A percentile compares a stretch with the other conserved stretches of the same genome.
Conservation (phyloP, 2,797 vertebrate genomes). For the Periophthalmus magnuspinnatus region DNA sequence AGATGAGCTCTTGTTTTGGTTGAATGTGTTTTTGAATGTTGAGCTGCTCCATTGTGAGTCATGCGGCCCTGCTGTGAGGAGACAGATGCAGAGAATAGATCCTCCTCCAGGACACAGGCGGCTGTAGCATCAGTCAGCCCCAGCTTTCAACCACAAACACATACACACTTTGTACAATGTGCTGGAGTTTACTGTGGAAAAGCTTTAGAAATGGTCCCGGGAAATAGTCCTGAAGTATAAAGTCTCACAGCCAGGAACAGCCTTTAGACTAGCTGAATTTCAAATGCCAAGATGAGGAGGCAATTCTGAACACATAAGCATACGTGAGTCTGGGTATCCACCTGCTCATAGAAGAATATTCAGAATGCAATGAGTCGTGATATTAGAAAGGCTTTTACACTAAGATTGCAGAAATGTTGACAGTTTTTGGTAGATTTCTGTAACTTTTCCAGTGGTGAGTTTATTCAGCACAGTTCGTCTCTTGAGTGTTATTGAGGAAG, state of each 20-base stretch:
- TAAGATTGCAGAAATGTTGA: background rate
- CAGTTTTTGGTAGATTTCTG: too few relatives aligned
- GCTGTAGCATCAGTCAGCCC: background rate
- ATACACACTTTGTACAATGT: background rate
- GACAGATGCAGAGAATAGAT: slow-evolving; percentile 13
- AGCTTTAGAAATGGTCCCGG: slow-evolving; percentile 16
- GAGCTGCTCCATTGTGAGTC: background rate
- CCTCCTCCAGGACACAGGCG: slow-evolving; percentile 8
- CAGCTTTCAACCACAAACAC: background rate
- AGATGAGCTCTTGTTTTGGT: background rate
- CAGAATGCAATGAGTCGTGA: background rate
- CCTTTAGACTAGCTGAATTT: background rate
- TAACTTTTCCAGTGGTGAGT: too few relatives aligned
- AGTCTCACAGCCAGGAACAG: background rate
- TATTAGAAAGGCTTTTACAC: background rate
- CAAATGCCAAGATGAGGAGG: background rate
- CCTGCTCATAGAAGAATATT: background rate
- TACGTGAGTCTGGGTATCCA: background rate
- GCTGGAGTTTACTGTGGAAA: slow-evolving; percentile 15
- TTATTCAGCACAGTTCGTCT: too few relatives aligned
- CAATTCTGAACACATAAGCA: background rate
- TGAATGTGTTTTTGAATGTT: slow-evolving; percentile 2
- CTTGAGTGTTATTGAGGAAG: too few relatives aligned
- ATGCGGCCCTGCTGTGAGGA: slow-evolving; percentile 5
- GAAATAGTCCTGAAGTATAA: background rate